phyloP scores from a whole-genome alignment of 2,888 invertebrate species.

The Orthosia gracilis region DNA sequence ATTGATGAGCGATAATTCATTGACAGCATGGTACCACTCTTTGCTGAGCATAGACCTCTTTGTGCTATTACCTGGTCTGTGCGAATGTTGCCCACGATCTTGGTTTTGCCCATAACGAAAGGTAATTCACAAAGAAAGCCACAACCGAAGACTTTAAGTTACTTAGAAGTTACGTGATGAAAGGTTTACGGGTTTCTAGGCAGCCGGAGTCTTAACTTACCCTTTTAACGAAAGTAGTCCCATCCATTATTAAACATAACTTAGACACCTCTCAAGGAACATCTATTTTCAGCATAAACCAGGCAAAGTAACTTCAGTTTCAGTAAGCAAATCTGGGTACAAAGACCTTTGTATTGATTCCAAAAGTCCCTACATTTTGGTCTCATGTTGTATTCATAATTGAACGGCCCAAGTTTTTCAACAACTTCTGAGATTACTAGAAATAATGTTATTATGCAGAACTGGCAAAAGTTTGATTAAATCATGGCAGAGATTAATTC shows the following conservation, averaged over 20 bases:
- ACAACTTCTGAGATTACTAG: conserved; percentile 32
- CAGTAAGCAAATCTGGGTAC: conserved; percentile 18
- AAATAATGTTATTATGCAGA: conserved; percentile 32
- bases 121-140: not conserved
- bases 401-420: conserved; percentile 36
- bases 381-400: conserved; percentile 50
- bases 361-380: conserved; percentile 21
- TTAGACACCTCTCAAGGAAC: conserved; percentile 5
- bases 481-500: conserved; percentile 33
- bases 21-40: not conserved
- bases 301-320: conserved; percentile 24
- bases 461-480: conserved; percentile 44
- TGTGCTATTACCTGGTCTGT: not conserved
- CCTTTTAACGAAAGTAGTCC: conserved; percentile 16
- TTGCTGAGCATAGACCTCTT: not conserved
- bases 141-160: not conserved
- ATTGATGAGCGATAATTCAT: not conserved
- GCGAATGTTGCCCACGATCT: not conserved
- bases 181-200: not conserved
- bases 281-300: conserved; percentile 1
- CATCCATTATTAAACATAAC: conserved; percentile 19
- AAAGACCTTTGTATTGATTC: conserved; percentile 38
- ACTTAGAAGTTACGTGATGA: not conserved
- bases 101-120: too few species aligned
- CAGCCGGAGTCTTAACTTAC: not conserved